Conservation (phyloP, 2,113 vertebrate genomes). For the Macquaria australasica region DNA sequence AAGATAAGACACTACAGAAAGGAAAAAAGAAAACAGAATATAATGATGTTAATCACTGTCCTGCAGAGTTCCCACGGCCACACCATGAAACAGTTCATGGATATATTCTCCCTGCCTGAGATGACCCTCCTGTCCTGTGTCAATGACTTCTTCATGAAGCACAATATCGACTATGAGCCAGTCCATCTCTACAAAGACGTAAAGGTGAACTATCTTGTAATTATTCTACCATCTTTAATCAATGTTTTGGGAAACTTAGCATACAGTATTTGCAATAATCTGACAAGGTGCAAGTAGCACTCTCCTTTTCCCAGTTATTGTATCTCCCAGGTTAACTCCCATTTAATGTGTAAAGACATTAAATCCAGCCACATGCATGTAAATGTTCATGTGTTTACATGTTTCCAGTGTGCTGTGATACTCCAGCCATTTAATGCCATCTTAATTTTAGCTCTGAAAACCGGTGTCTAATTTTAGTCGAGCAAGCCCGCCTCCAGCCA, state of each 20-base stretch:
- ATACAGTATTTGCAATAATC: background rate
- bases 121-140: constrained; percentile 97
- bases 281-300: background rate
- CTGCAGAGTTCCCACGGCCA: constrained; percentile 94
- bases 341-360: background rate
- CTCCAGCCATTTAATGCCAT: constrained; percentile 23
- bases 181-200: constrained; percentile 99
- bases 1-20: background rate
- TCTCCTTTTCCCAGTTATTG: background rate
- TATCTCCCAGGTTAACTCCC: background rate
- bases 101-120: constrained; percentile 98
- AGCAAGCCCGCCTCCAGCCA: constrained; percentile 56
- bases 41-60: background rate
- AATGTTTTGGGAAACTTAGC: background rate
- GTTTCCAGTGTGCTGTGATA: constrained; percentile 24
- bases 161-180: constrained; percentile 98
- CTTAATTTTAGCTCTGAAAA: constrained; percentile 73
- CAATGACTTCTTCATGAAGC: constrained; percentile 96
- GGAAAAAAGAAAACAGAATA: background rate
- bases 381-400: constrained; percentile 25
- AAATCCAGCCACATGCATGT: constrained; percentile 2
- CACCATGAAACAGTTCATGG: constrained; percentile 99
- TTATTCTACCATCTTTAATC: background rate
- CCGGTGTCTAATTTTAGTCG: constrained; percentile 75
- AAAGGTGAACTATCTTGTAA: constrained; percentile 86